A percentile compares a stretch with the other conserved stretches of the same genome.
phyloP scores from a whole-genome alignment of 2,113 vertebrate genomes.

The Channa argus region DNA sequence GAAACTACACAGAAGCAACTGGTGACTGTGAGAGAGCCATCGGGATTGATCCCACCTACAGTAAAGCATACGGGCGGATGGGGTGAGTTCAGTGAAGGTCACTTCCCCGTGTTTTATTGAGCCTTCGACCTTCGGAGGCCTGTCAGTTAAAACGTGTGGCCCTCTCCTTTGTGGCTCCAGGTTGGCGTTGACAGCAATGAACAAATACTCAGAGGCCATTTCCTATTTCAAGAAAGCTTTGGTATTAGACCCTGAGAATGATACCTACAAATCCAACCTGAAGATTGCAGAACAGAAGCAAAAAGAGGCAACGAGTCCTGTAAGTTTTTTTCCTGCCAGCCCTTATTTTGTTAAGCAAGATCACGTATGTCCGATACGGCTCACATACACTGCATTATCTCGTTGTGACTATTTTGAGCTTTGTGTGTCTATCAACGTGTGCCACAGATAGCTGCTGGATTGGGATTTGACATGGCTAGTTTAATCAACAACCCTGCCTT shows the following conservation, averaged over 20 bases:
- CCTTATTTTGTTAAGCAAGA: not conserved
- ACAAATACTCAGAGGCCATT: constrained; percentile 95
- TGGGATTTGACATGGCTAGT: constrained; percentile 98
- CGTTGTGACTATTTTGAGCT: not conserved
- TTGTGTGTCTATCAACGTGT: constrained; percentile 6
- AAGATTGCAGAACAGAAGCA: constrained; percentile 98
- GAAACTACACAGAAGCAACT: constrained; percentile 91
- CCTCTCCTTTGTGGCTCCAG: constrained; percentile 76
- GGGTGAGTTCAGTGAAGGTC: constrained; percentile 85
- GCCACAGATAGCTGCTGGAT: constrained; percentile 89
- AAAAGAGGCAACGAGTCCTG: constrained; percentile 92
- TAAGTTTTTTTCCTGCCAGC: constrained; percentile 78
- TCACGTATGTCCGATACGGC: not conserved
- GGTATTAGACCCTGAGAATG: constrained; percentile 96
- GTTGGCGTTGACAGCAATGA: constrained; percentile 93
- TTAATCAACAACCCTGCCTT: constrained; percentile 99
- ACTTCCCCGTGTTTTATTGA: too few relatives aligned
- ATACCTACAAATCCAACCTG: constrained; percentile 96
- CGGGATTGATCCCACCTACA: constrained; percentile 94
- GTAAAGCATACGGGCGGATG: constrained; percentile 98
- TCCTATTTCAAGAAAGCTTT: constrained; percentile 95
- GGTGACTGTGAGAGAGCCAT: constrained; percentile 95
- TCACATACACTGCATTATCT: too few relatives aligned
- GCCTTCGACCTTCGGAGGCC: too few relatives aligned
- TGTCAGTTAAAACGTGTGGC: not conserved